Evolutionary conservation across 1,140 invertebrate genomes (phyloP).

Genomic region (Bombyx mandarina): DNA sequence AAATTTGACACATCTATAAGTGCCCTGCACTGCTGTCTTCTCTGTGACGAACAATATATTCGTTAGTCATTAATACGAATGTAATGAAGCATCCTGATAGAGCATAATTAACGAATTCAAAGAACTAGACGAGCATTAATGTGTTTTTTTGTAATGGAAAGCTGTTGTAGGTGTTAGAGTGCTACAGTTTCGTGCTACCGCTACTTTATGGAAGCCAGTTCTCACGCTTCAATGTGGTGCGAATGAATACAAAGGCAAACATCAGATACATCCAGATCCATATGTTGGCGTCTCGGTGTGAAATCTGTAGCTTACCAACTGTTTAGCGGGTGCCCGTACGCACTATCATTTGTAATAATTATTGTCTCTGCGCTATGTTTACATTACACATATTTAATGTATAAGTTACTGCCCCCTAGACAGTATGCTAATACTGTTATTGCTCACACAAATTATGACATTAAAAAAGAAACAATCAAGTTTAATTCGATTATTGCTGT

Average conservation of each 20-base stretch:
- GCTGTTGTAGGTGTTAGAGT: constrained; percentile 47
- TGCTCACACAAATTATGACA: constrained; percentile 3
- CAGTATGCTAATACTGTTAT: constrained; percentile 10
- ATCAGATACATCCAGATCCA: constrained; percentile 68
- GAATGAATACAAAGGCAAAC: constrained; percentile 66
- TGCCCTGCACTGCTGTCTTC: too few species aligned
- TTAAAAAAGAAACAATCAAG: too few species aligned
- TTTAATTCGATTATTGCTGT: too few species aligned
- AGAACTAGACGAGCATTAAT: constrained; percentile 7
- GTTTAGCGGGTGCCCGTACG: constrained; percentile 61
- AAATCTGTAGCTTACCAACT: constrained; percentile 69
- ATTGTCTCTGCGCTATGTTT: constrained; percentile 66
- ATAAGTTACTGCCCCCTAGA: constrained; percentile 19
- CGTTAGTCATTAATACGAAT: constrained; percentile 2
- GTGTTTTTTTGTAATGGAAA: too few species aligned
- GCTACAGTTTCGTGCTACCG: constrained; percentile 57
- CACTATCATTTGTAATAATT: constrained; percentile 69
- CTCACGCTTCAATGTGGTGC: constrained; percentile 62
- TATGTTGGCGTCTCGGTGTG: constrained; percentile 68
- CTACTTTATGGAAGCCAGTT: constrained; percentile 49
- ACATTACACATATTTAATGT: constrained; percentile 32
- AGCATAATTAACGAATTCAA: constrained; percentile 48
- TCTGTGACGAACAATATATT: not conserved
- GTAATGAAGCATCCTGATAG: constrained; percentile 15
- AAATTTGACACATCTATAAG: too few species aligned